These are phyloP conservation scores for Triops longicaudatus DNA, from an alignment of 1,140 invertebrate genomes.

Conservation along the genomic window DNA sequence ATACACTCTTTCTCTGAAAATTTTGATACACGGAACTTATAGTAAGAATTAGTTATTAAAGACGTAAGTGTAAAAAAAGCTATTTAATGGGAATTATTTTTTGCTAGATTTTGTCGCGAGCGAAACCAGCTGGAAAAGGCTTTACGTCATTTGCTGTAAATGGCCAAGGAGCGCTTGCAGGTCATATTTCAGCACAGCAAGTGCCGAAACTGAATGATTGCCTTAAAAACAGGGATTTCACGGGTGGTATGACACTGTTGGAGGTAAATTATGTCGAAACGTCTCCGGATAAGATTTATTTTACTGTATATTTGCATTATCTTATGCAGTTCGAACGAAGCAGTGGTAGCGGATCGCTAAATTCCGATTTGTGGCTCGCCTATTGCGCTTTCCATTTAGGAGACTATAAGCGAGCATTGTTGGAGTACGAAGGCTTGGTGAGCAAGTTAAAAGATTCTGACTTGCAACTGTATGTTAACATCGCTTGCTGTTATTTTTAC, in stretches of 20 bases:
- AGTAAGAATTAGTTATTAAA: background rate
- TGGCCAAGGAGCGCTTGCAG: background rate
- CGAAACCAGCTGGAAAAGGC: conserved; percentile 13
- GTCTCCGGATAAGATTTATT: background rate
- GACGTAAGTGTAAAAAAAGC: background rate
- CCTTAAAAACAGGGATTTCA: conserved; percentile 79
- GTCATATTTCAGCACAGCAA: background rate
- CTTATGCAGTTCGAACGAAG: conserved; percentile 45
- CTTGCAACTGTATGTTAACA: conserved; percentile 32
- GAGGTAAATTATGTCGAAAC: conserved; percentile 53
- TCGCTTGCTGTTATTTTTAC: conserved; percentile 89
- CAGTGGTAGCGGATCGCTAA: conserved; percentile 48
- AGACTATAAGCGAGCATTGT: conserved; percentile 79
- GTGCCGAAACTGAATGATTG: conserved; percentile 67
- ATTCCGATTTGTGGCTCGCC: conserved; percentile 76
- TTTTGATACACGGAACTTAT: no score
- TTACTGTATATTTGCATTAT: conserved; percentile 23
- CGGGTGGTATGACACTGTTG: conserved; percentile 81
- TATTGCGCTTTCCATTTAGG: conserved; percentile 93
- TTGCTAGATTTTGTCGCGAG: conserved; percentile 19
- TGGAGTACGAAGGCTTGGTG: conserved; percentile 53
- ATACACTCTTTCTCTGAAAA: no score
- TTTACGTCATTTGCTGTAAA: background rate
- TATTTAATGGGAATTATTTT: background rate
- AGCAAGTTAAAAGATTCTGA: conserved; percentile 32